These are phyloP conservation scores for Monochamus alternatus DNA, from an alignment of 2,888 invertebrate genomes.

Conservation along the genomic window DNA sequence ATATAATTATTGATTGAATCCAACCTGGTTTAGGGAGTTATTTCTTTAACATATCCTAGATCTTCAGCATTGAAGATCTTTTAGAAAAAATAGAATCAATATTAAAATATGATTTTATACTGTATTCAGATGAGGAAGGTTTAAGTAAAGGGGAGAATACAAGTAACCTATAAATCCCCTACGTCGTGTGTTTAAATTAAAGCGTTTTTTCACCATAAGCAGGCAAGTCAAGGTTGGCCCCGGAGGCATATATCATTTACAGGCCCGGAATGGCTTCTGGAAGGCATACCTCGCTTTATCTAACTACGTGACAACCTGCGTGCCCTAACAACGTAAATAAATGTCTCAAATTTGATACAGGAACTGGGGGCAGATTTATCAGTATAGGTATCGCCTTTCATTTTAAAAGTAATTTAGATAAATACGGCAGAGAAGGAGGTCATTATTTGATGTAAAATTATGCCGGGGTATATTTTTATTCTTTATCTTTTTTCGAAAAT, in stretches of 20 bases:
- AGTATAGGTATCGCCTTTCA: not conserved
- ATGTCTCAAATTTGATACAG: conserved; percentile 26
- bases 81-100: too few relatives aligned
- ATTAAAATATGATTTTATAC: too few relatives aligned
- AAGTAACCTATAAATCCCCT: conserved; percentile 1
- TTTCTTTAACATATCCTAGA: too few relatives aligned
- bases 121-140: too few relatives aligned
- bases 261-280: conserved; percentile 18
- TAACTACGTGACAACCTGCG: conserved; percentile 20
- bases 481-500: too few relatives aligned
- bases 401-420: not conserved
- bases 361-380: conserved; percentile 18
- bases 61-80: too few relatives aligned
- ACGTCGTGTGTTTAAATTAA: conserved; percentile 18
- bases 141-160: too few relatives aligned
- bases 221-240: conserved; percentile 9
- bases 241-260: conserved; percentile 21
- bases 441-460: not conserved
- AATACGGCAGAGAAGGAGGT: not conserved
- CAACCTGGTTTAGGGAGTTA: too few relatives aligned
- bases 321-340: conserved; percentile 21
- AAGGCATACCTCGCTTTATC: conserved; percentile 25
- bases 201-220: conserved; percentile 3
- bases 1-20: too few relatives aligned
- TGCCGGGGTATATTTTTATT: too few relatives aligned